These are phyloP conservation scores for Augiades crinisus DNA, from an alignment of 2,888 invertebrate species.

Conservation along the genomic window DNA sequence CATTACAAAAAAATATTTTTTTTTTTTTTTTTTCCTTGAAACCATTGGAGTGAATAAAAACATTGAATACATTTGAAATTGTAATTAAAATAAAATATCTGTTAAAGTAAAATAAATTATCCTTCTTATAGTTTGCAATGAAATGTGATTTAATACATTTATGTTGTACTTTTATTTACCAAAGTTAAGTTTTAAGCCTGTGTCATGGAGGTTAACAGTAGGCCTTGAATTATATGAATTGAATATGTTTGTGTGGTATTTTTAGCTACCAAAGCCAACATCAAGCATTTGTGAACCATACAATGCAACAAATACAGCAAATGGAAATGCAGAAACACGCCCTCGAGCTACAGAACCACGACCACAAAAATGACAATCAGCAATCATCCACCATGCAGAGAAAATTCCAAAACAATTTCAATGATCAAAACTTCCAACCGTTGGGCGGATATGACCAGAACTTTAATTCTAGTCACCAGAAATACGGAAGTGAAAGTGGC, in stretches of 20 bases:
- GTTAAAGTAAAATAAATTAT: too few relatives aligned
- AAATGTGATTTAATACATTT: too few relatives aligned
- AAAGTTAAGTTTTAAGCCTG: too few relatives aligned
- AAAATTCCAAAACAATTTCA: conserved; percentile 59
- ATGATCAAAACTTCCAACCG: conserved; percentile 57
- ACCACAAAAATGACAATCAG: conserved; percentile 56
- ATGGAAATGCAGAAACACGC: conserved; percentile 89
- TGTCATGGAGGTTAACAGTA: too few relatives aligned
- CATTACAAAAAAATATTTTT: too few relatives aligned
- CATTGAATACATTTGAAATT: too few relatives aligned
- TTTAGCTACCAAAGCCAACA: conserved; percentile 94
- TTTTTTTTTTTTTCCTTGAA: too few relatives aligned
- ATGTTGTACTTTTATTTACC: too few relatives aligned
- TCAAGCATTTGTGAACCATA: conserved; percentile 96
- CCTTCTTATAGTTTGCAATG: too few relatives aligned
- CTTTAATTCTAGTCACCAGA: conserved; percentile 56
- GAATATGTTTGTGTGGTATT: conserved; percentile 26
- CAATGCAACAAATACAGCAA: conserved; percentile 93
- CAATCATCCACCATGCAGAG: conserved; percentile 51
- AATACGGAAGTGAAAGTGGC: conserved; percentile 66
- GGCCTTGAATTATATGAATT: too few relatives aligned
- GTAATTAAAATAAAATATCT: too few relatives aligned
- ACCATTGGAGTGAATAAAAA: too few relatives aligned
- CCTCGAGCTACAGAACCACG: conserved; percentile 77
- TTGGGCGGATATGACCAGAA: conserved; percentile 57